Base-by-base conservation (phyloP, 2,113 vertebrate species). In the Taxidea taxus region DNA sequence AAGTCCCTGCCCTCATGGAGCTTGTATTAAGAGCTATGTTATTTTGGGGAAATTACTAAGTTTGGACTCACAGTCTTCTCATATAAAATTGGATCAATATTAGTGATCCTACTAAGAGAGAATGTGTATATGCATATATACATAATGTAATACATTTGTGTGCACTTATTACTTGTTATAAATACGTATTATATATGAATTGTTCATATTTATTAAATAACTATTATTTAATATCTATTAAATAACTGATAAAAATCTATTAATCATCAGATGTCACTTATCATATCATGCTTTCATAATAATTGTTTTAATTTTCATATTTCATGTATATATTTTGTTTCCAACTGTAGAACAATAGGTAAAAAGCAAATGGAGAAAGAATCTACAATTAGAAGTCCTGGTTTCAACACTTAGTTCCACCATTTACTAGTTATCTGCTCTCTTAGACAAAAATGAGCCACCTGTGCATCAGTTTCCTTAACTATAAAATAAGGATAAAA, bases 301-400 rank as follows among this genome's bases (percentile, higher is more conserved):
- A 91, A 68, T 51, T 82, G 70, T 16, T 29, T 97, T 77, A 85
- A 82, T 94, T 88, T 94, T 94, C 34, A 25, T 83, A 83, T 94
- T 94, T 91, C 23, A 89, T 42, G 54, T 83, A 77, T 0, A 78
- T 4, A 62, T 37, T 96, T 95, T 96, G 27, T 84, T 97, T 84
- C 58, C n/a, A 88, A 83, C 7, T 7, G 25, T 62, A 95, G 37
- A 95, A 90, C 42, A 90, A 82, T 56, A 39, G 21, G 15, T 44
- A 85, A 87, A 62, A 21, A 87, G 27, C 49, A 87, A 93, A 84
- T 4, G 39, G 13, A 29, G 29, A 12, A 94, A 83, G 29, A 86
- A 90, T 86, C 58, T 37, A 62, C 1, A 90, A 90, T 31, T 70
- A 31, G 25, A 84, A 70, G 47, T 47, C 37, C n/a, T 90, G 9